Percentiles rank a stretch among this genome's conserved stretches.
These are phyloP conservation scores for Microctonus hyperodae DNA, from an alignment of 2,888 invertebrate species.

Conservation along the genomic window DNA sequence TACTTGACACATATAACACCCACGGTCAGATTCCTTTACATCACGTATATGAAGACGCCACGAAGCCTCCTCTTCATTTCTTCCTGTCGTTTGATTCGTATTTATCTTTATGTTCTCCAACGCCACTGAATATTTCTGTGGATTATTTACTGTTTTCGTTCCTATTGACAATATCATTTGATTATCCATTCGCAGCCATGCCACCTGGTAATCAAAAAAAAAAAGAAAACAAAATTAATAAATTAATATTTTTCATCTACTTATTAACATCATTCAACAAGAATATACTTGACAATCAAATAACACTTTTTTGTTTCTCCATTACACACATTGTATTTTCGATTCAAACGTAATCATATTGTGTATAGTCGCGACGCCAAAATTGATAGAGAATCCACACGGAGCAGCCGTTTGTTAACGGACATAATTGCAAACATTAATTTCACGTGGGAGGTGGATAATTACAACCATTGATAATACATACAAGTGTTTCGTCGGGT, in stretches of 20 bases:
- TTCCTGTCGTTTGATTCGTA: slow-evolving; percentile 36
- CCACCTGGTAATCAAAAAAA: slow-evolving; percentile 67
- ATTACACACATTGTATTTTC: not conserved
- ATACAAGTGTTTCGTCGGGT: slow-evolving; percentile 26
- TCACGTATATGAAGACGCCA: slow-evolving; percentile 79
- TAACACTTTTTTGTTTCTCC: not conserved
- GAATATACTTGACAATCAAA: not conserved
- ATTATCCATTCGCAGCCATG: slow-evolving; percentile 79
- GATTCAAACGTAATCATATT: slow-evolving; percentile 11
- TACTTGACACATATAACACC: slow-evolving; percentile 84
- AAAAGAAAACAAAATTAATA: not conserved
- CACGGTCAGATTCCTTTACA: slow-evolving; percentile 76
- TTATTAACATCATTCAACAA: not conserved
- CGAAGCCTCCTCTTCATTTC: slow-evolving; percentile 67
- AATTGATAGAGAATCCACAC: slow-evolving; percentile 27
- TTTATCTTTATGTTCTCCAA: slow-evolving; percentile 57
- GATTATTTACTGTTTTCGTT: slow-evolving; percentile 78
- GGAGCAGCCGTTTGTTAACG: slow-evolving; percentile 29
- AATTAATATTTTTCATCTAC: not conserved
- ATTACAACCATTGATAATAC: slow-evolving; percentile 34
- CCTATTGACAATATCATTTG: slow-evolving; percentile 79
- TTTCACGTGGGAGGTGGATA: slow-evolving; percentile 27
- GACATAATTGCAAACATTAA: slow-evolving; percentile 32
- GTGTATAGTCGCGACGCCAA: not conserved
- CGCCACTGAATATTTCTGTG: slow-evolving; percentile 74